Evolutionary conservation across 2,888 invertebrate species (phyloP).

Genomic region (Diarsia brunnea): DNA sequence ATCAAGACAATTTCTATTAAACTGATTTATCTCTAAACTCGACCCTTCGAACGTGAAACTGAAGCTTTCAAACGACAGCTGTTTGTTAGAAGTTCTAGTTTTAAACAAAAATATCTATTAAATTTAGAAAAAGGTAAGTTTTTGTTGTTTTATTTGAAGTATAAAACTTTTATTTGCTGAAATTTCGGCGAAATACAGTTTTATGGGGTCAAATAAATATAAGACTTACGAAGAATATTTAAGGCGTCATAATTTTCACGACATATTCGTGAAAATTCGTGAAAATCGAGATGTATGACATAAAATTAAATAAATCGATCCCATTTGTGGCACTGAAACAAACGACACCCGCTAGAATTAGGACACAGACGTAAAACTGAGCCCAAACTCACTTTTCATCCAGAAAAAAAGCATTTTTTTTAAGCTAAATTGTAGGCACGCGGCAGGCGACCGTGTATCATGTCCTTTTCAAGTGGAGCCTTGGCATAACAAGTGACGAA

Average conservation of each 20-base stretch:
- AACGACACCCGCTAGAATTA: slow-evolving; percentile 22
- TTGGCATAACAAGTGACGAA: slow-evolving; percentile 36
- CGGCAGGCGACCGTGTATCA: slow-evolving; percentile 15
- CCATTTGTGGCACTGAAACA: slow-evolving; percentile 13
- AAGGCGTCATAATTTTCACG: slow-evolving; percentile 25
- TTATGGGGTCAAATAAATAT: slow-evolving; percentile 61
- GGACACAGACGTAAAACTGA: slow-evolving; percentile 2
- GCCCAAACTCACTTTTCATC: slow-evolving; percentile 10
- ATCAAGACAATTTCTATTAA: slow-evolving; percentile 64
- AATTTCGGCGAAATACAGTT: slow-evolving; percentile 21
- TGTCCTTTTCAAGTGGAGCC: slow-evolving; percentile 25
- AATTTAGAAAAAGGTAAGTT: background rate
- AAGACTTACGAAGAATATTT: slow-evolving; percentile 39
- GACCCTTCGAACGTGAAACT: slow-evolving; percentile 54
- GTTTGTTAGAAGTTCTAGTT: slow-evolving; percentile 31
- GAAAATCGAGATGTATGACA: slow-evolving; percentile 19
- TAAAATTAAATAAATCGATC: slow-evolving; percentile 19
- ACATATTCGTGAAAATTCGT: no score
- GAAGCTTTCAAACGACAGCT: slow-evolving; percentile 29
- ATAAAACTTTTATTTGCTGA: background rate
- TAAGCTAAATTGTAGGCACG: background rate
- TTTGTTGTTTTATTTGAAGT: background rate
- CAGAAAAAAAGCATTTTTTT: slow-evolving; percentile 4
- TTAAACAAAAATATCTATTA: slow-evolving; percentile 20
- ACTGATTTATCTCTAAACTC: slow-evolving; percentile 69